Evolutionary conservation across 2,888 invertebrate genomes (phyloP), one percentile per base, ranked within the genome.

Genomic region (Ligdia adustata): DNA sequence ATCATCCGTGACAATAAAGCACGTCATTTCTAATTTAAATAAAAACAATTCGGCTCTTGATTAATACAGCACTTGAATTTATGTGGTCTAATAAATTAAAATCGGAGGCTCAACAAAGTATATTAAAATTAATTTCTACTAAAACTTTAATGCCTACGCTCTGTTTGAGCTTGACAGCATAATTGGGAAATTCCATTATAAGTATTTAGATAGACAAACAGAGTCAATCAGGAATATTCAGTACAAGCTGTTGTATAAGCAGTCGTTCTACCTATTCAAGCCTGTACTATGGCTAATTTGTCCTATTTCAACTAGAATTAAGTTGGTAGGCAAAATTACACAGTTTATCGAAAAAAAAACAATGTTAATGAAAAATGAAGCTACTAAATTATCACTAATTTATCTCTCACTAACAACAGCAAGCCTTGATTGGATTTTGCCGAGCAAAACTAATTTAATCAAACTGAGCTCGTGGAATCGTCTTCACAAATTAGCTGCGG

Each of bases 401-500:
- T 22, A 22, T 14, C 5, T 9, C 15, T 0, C 13, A 11, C 11
- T 27, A 13, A 3, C 13, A 22, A 12, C 7, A 3, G 22, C 12
- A 13, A 26, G 26, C 12, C 16, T 41, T 18, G 13, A 32, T 16
- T 15, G 15, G 34, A 28, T 33, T 42, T 28, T 9, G 9, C 27
- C 31, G 16, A 32, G 29, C 11, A 22, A 40, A 20, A 31, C 39
- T 29, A 40, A 40, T 29, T 22, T 9, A 22, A 34, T 34, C 34
- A 9, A 37, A 20, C 20, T 20, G 28, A 31, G n/a, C 9, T 29
- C 9, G 22, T 4, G 22, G 39, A 39, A 31, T 22, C 29, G 39
- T 14, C 24, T 18, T 22, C 11, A n/a, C 18, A n/a, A 38, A 38
- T 45, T 45, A 33, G 32, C 27, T 27, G 27, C 45, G 38, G 24